Base-by-base conservation (phyloP, 2,888 invertebrate species). In the Liposcelis brunnea region DNA sequence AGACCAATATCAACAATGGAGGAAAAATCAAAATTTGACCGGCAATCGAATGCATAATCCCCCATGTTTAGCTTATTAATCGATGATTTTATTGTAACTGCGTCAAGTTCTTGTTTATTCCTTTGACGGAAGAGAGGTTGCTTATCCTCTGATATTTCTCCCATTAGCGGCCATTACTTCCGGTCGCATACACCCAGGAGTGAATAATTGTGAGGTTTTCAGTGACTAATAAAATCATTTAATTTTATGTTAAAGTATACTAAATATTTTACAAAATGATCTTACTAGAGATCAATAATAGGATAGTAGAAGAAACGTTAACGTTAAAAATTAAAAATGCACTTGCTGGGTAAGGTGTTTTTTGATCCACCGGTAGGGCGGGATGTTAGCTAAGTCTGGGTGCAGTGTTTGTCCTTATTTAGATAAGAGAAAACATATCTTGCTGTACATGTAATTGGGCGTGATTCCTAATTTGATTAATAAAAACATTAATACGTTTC, bases 261-360 rank as follows among this genome's bases (percentile, higher is more conserved):
- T 26, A 26, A 26, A 26, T 6, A 26, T 6, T 26, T 26, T 26
- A 26, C 40, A 70, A 59, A 59, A 91, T 91, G 91, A 91, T 93
- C 75, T 75, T 93, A 66, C 75, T 98, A 65, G 97, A 98, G 79
- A 93, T 94, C 71, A 90, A 95, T 72, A 98, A 98, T 74, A 83
- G 94, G 68, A 93, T 97, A 70, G 83, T 98, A 59, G 93, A 94
- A 72, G 97, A 98, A 69, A 90, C 94, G 50, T 72, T 97, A 63
- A 77, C 82, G 61, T 77, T 87, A 58, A 95, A 95, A 76, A 93
- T 93, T 69, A 86, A 82, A 70, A 93, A 93, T 77, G 89, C 87
- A 61, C 72, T 85, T 67, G 84, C 87, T 60, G 93, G 94, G 97
- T 97, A 72, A 79, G 83, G 77, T 59, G 21, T 42, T 40, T 32